phyloP scores from a whole-genome alignment of 2,113 vertebrate genomes.

The Dermatemys mawii region DNA sequence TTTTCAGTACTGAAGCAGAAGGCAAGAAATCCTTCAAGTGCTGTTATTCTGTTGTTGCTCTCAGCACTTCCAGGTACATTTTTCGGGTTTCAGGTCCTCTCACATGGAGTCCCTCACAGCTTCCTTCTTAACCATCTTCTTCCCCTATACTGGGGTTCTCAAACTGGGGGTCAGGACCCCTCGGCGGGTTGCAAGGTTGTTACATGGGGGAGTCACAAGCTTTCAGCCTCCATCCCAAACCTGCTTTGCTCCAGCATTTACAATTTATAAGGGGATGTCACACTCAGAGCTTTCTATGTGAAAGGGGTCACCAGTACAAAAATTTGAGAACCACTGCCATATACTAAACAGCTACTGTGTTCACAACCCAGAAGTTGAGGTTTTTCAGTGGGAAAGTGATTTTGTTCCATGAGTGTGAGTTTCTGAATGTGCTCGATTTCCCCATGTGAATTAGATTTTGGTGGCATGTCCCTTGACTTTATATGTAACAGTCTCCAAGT shows the following conservation, averaged over 20 bases:
- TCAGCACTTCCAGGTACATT: background rate
- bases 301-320: too few species aligned
- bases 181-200: too few species aligned
- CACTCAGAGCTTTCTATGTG: too few species aligned
- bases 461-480: constrained; percentile 57
- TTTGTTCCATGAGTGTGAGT: background rate
- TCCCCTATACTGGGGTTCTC: background rate
- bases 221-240: too few species aligned
- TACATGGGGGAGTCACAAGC: too few species aligned
- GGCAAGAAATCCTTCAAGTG: background rate
- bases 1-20: background rate
- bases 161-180: too few species aligned
- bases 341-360: background rate
- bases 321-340: too few species aligned
- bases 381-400: background rate
- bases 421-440: background rate
- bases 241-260: too few species aligned
- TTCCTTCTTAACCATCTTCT: background rate
- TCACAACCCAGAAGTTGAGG: accelerated
- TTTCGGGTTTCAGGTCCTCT: accelerated
- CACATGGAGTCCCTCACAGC: background rate
- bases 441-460: constrained; percentile 44
- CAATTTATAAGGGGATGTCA: too few species aligned
- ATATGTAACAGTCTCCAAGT: constrained; percentile 29
- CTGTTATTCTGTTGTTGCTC: background rate